A percentile compares a stretch with the other conserved stretches of the same genome.
phyloP scores from a whole-genome alignment of 2,888 invertebrate genomes.

The Acholoe squamosa region DNA sequence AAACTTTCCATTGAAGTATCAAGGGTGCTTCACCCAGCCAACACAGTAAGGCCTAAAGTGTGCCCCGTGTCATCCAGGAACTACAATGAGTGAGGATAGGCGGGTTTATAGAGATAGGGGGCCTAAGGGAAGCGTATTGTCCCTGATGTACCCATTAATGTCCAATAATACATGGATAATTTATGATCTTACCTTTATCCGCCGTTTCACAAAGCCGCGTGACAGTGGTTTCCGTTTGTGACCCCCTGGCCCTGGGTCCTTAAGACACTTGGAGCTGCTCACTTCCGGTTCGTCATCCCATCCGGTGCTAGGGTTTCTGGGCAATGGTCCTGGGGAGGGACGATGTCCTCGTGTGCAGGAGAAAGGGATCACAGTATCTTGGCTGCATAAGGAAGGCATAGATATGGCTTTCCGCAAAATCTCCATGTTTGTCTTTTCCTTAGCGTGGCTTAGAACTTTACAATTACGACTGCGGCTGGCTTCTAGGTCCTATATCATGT shows the following conservation, averaged over 20 bases:
- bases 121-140: too few relatives aligned
- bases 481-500: not conserved
- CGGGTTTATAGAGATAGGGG: too few relatives aligned
- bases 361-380: not conserved
- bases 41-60: too few relatives aligned
- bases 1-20: too few relatives aligned
- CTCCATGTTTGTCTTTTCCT: not conserved
- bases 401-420: not conserved
- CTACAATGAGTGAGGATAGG: too few relatives aligned
- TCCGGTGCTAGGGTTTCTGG: not conserved
- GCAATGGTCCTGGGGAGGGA: not conserved
- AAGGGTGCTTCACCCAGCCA: too few relatives aligned
- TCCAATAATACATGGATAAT: too few relatives aligned
- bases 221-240: not conserved
- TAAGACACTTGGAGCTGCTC: not conserved
- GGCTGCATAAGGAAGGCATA: constrained; percentile 2
- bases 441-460: not conserved
- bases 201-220: not conserved
- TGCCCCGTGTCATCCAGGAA: too few relatives aligned
- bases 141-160: too few relatives aligned
- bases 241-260: not conserved
- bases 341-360: not conserved
- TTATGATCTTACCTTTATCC: constrained; percentile 3
- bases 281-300: not conserved
- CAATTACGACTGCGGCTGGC: not conserved